A percentile compares a stretch with the other conserved stretches of the same genome.
Conservation (phyloP, 64 coral and sea anemone genomes). For the Montipora sp. region DNA sequence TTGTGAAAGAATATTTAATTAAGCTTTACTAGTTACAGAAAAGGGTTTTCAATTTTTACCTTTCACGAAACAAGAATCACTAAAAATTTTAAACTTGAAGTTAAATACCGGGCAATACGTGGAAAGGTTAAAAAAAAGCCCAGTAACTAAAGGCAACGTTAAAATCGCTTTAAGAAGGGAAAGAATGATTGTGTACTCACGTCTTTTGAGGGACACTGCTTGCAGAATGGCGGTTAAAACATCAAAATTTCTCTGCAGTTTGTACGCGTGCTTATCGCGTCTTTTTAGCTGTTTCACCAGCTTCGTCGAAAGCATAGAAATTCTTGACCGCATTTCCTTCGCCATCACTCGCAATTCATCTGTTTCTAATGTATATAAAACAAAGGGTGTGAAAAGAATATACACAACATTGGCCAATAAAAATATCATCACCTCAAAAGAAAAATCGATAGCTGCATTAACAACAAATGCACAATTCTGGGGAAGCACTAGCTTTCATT, state of each 20-base stretch:
- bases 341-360: constrained; percentile 81
- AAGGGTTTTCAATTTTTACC: too few species aligned
- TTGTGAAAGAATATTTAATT: too few species aligned
- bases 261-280: constrained; percentile 96
- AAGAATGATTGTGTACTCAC: constrained; percentile 61
- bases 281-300: constrained; percentile 97
- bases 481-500: neutral
- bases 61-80: neutral
- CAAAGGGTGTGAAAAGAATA: neutral
- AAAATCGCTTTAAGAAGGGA: neutral
- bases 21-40: too few species aligned
- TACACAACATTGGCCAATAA: neutral
- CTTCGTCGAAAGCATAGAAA: constrained; percentile 96
- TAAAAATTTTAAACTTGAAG: neutral
- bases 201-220: constrained; percentile 95
- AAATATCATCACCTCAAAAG: neutral
- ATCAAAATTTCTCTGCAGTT: constrained; percentile 97
- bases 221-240: constrained; percentile 95
- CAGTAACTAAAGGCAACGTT: neutral
- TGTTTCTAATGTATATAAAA: constrained; percentile 73
- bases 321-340: constrained; percentile 82
- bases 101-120: neutral
- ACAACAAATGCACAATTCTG: neutral
- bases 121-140: neutral
- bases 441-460: neutral